Base-by-base conservation (phyloP, 1,140 invertebrate species). In the Diprion similis region DNA sequence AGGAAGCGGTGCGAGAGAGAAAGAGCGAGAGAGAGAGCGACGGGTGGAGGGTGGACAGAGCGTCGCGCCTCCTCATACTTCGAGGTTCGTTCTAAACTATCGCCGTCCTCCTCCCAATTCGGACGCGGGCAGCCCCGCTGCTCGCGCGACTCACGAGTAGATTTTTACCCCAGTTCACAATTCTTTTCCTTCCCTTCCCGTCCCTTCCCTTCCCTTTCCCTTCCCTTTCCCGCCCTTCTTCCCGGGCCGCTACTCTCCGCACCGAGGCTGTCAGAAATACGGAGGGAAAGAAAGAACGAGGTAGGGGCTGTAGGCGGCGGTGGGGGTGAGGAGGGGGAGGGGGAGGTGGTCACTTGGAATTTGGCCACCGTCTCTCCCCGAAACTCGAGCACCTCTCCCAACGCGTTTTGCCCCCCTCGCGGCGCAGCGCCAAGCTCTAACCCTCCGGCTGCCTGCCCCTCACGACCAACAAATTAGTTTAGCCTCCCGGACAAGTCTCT, bases 101-200 rank as follows among this genome's bases (percentile, higher is more conserved):
- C 66, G 11, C 18, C 19, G 66, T 45, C 18, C 18, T 68, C 37
- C 66, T 68, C 11, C 15, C 15, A 19, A 17, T 68, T 68, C 66
- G 66, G 15, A 19, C 18, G 11, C 10, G n/a, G n/a, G n/a, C 48
- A 10, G 10, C 48, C 48, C 15, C 48, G 48, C n/a, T n/a, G n/a
- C 24, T 37, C 24, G 24, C 24, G 24, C 24, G 24, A 37, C 24
- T 37, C 24, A 37, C 11, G 17, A 80, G 77, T 68, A 81, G 80
- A 82, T 79, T 85, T 86, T 83, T 82, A 84, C 82, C 82, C 83
- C 79, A 84, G 79, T 85, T 85, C 85, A 82, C 81, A 84, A 82
- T 87, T 80, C 78, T 77, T 80, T 80, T 74, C 73, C 71, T 73
- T 75, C 71, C 71, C 59, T 74, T 47, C 79, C 77, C 79, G n/a